Base-by-base conservation (phyloP, 1,140 invertebrate species). In the Cardiocondyla obscurior region DNA sequence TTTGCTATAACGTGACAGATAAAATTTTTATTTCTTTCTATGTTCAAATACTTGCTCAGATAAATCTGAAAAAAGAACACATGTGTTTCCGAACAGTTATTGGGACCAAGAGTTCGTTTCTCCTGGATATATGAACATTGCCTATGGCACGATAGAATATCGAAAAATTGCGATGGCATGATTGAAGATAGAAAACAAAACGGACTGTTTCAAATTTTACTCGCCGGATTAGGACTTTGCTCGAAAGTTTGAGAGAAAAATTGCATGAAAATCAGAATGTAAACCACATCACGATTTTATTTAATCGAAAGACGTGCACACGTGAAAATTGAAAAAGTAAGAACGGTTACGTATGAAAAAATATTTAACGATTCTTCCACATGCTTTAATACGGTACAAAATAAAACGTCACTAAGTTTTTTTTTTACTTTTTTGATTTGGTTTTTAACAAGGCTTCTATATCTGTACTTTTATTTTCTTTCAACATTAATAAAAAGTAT, bases 31-130 rank as follows among this genome's bases (percentile, higher is more conserved):
- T 77, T 83, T 64, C 25, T 77, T 83, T 64, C 25, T 28, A 57
- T 51, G 30, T 53, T 53, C 19, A 46, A 70, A 74, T 62, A 57
- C 30, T 76, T 79, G 62, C 69, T 46, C 28, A 44, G 42, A 58
- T 33, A 46, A 76, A 72, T 67, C 70, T n/a, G 55, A 49, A 46
- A 82, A 70, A 83, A 73, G 67, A 30, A 49, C 7, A 53, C 14
- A 53, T 46, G 33, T 79, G 82, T 85, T 87, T 87, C 73, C 81
- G 82, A 85, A 65, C 82, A 82, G 86, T 82, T 72, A 91, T 89
- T 89, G 90, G 90, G 90, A 91, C 90, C 90, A 91, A 91, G 88
- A 88, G 88, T 90, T 91, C 73, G 77, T 85, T 90, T 88, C 74
- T 85, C 76, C 83, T 88, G 81, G 76, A 64, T 72, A 85, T 64